Evolutionary conservation across 2,113 vertebrate species (phyloP), one percentile per base, ranked within the genome.

Genomic region (Onychorhynchus coronatus): DNA sequence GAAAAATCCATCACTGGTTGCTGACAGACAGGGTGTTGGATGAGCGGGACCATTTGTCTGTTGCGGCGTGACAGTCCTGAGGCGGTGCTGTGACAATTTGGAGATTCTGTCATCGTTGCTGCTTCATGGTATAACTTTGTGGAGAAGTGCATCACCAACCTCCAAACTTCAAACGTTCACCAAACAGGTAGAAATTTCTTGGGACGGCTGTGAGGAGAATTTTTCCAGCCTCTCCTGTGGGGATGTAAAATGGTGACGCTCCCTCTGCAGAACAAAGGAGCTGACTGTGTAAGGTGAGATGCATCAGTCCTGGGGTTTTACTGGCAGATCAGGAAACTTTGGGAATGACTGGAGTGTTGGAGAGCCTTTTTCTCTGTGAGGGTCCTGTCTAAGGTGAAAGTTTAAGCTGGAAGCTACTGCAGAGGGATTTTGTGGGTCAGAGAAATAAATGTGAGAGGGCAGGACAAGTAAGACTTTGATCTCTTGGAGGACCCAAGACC

Each of bases 1-100:
- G 88, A 93, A 77, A 80, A 92, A 96, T 95, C 92, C 91, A 92
- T 96, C 91, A 82, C 24, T n/a, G 77, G 41, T 67, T 89, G 65
- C 93, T 93, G 93, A 95, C 96, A 96, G 79, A 37, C 89, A 55
- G 75, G 82, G 70, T 89, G 72, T 78, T 93, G 85, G 80, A 94
- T 96, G 92, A 96, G 83, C 8, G 6, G 88, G 66, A 87, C 88
- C 93, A 87, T 96, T 96, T 94, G 85, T 94, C 93, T 96, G 52
- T 72, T 78, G 85, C 7, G 0, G 37, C 1, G 6, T 94, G 95
- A 92, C 88, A 94, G 80, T 65, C 79, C 41, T 84, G 52, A 75
- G 46, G 58, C 73, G 5, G 61, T 0, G 2, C 92, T 78, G 93
- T 89, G 66, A 53, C 44, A 76, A 9, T 66, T 12, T 93, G 91